Base-by-base conservation (phyloP, 53 echinoderm and acorn worm genomes). In the Holothuria scabra region DNA sequence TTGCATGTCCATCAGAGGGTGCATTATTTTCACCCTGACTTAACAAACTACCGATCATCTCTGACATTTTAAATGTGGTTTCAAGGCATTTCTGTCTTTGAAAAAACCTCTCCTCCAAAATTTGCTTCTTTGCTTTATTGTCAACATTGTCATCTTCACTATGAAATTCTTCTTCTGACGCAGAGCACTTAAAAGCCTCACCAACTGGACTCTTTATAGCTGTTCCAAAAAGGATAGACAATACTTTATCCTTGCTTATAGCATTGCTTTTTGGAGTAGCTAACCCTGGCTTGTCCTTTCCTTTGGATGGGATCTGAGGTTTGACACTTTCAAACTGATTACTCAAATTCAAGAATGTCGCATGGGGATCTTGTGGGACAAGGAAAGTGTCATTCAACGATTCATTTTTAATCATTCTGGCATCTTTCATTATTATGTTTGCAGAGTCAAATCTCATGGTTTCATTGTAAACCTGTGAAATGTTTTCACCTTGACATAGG, bases 151-250 rank as follows among this genome's bases (percentile, higher is more conserved):
- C 21, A 48, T 44, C 46, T 24, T 72, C 12, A 52, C 25, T 78
- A 56, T 26, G 16, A 78, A 55, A 78, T 32, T 57, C 21, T 31
- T 78, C 29, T 32, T 56, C 18, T 18, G 78, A 59, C 32, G 78
- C 56, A 56, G 78, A 78, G 52, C 78, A 78, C 28, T 78, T 78
- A 56, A 78, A 78, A 30, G 78, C 78, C 52, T 58, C 52, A 28
- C 57, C 58, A 5, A 57, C 78, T 9, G 78, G 78, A 78, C 78
- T 78, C 25, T 78, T 78, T 20, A 78, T 19, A 21, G 78, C 78
- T 26, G 78, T 78, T 58, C 78, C 78, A 78, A 78, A 78, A 1
- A 78, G 78, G 33, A 58, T 58, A 30, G 78, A 78, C 13, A 78
- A 20, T 19, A 78, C 32, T 56, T 78, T 29, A 19, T 19, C 30